A percentile compares a stretch with the other conserved stretches of the same genome.
phyloP scores from a whole-genome alignment of 1,140 invertebrate species.

The Saccostrea glomerata region DNA sequence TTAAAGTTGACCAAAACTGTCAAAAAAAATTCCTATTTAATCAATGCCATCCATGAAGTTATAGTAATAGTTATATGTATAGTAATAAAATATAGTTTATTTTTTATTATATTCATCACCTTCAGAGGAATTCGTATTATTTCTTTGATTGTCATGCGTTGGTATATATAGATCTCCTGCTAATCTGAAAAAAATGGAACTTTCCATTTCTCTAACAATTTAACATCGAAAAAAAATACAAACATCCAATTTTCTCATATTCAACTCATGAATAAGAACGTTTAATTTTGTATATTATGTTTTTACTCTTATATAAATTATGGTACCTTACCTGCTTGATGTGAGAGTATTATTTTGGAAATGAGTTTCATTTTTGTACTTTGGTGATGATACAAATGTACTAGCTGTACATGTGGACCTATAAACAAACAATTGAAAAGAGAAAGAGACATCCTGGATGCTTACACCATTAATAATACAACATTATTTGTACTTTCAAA shows the following conservation, averaged over 20 bases:
- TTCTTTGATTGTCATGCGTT: background rate
- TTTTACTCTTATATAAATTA: no score
- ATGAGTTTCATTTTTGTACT: slow-evolving; percentile 33
- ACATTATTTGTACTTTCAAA: no score
- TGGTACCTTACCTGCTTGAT: background rate
- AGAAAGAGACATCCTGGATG: no score
- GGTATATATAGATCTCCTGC: background rate
- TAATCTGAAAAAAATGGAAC: background rate
- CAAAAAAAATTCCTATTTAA: background rate
- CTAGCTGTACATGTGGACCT: slow-evolving; percentile 46
- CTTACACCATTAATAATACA: no score
- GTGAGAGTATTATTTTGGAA: background rate
- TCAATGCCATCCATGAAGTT: no score
- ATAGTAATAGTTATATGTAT: no score
- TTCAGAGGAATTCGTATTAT: background rate
- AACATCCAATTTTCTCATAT: no score
- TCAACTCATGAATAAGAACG: no score
- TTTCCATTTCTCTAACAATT: background rate
- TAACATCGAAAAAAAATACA: background rate
- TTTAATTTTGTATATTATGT: no score
- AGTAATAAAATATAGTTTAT: no score
- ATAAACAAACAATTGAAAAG: background rate
- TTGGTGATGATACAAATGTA: slow-evolving; percentile 41
- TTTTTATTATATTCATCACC: background rate
- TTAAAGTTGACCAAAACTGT: slow-evolving; percentile 38